Base-by-base conservation (phyloP, 37 sponge, comb jelly and placozoan genomes). In the Diacarnus erythraeanus region DNA sequence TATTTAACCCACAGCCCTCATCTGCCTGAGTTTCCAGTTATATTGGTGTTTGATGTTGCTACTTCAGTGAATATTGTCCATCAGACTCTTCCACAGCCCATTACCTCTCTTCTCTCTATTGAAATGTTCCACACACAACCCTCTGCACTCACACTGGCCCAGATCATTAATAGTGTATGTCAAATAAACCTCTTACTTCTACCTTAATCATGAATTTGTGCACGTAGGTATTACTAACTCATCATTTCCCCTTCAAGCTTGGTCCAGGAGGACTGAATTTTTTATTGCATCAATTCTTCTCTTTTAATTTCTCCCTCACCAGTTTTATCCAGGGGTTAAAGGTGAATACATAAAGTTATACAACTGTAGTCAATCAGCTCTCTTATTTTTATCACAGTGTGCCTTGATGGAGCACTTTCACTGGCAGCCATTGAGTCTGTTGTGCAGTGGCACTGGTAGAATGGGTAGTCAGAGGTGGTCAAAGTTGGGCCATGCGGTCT, bases 381-480 rank as follows among this genome's bases (percentile, higher is more conserved):
- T 63, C 17, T 63, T 6, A 15, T 63, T 29, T 25, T 8, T 29
- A 15, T 29, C 64, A 17, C 67, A 92, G 92, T 76, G 75, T 80
- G 77, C 84, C 2, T 38, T 83, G 44, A 70, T 92, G 85, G 93
- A 92, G 82, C 93, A 92, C 58, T 87, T 92, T 61, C 64, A 42
- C 41, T 92, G 93, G 93, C 82, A 83, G 72, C 88, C 85, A 10
- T 43, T 92, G 74, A 92, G 88, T 47, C 20, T 84, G 1, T 73
- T 92, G 23, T 87, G 87, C 51, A 70, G 63, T 51, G 40, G 3
- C 17, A 35, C 33, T 27, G 5, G 26, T 10, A 20, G 22, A 21
- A 25, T 60, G 51, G 64, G 36, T 21, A 25, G 33, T 31, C 37
- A 12, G 1, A 21, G 18, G 39, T 38, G 30, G 58, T 25, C 63